Conservation (phyloP, 1,140 invertebrate genomes). For the Lasioglossum baleicum region DNA sequence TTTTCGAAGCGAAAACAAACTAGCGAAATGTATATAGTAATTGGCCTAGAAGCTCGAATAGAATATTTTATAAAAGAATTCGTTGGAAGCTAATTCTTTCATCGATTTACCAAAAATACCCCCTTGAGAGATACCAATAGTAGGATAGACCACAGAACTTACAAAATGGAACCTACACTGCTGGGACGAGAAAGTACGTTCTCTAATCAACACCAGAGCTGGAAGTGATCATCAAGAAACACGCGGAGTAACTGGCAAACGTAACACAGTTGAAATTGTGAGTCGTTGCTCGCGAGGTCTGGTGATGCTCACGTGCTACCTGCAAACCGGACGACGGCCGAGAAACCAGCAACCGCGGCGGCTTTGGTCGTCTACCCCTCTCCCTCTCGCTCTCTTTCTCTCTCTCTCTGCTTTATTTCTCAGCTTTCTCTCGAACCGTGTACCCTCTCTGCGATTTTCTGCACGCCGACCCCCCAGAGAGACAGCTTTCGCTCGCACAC, state of each 20-base stretch:
- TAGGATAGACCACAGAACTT: conserved; percentile 20
- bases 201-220: conserved; percentile 14
- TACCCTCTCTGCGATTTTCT: conserved; percentile 51
- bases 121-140: conserved; percentile 9
- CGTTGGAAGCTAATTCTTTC: no score
- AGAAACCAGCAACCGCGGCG: conserved; percentile 51
- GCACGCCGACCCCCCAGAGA: conserved; percentile 57
- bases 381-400: conserved; percentile 15
- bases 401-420: conserved; percentile 37
- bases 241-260: conserved; percentile 31
- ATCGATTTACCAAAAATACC: not conserved
- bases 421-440: conserved; percentile 18
- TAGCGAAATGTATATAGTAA: no score
- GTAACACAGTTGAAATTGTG: conserved; percentile 45
- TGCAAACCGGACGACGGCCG: conserved; percentile 51
- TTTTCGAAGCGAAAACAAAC: no score
- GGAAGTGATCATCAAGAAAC: conserved; percentile 28
- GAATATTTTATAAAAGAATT: no score
- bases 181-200: conserved; percentile 19
- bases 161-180: conserved; percentile 26
- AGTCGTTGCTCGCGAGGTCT: conserved; percentile 67
- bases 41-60: no score
- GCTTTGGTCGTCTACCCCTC: conserved; percentile 46
- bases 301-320: conserved; percentile 68
- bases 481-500: conserved; percentile 43